phyloP scores from a whole-genome alignment of 2,888 invertebrate species.

The Subacronicta megacephala region DNA sequence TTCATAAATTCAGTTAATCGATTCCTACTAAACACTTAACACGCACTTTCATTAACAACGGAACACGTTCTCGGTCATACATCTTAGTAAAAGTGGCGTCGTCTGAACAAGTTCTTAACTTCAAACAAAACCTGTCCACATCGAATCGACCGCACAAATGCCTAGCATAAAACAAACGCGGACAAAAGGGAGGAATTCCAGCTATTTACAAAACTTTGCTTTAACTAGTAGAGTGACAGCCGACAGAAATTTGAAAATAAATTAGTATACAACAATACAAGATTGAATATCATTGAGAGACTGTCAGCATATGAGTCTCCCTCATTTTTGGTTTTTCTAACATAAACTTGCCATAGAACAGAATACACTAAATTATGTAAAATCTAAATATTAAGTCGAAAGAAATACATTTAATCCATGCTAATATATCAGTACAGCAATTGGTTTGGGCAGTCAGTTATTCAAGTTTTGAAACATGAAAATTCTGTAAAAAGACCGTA shows the following conservation, averaged over 20 bases:
- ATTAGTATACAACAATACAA: conserved; percentile 55
- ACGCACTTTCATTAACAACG: conserved; percentile 13
- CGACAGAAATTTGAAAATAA: conserved; percentile 71
- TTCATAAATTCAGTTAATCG: conserved; percentile 26
- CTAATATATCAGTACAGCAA: too few relatives aligned
- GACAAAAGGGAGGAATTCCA: conserved; percentile 49
- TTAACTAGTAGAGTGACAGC: conserved; percentile 62
- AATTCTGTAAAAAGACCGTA: too few relatives aligned
- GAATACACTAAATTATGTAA: too few relatives aligned
- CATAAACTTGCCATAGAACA: not conserved
- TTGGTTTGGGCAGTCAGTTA: too few relatives aligned
- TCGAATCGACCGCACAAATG: conserved; percentile 48
- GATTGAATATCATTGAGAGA: conserved; percentile 29
- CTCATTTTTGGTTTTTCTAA: not conserved
- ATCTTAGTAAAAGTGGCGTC: not conserved
- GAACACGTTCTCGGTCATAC: conserved; percentile 18
- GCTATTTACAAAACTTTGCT: conserved; percentile 45
- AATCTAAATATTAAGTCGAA: too few relatives aligned
- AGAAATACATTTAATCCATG: too few relatives aligned
- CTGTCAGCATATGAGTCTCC: not conserved
- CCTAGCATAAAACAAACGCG: conserved; percentile 54
- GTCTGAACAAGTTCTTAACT: conserved; percentile 28
- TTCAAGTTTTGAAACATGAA: too few relatives aligned
- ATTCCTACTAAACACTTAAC: conserved; percentile 25
- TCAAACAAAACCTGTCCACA: conserved; percentile 36